A percentile compares a stretch with the other conserved stretches of the same genome.
phyloP scores from a whole-genome alignment of 2,797 vertebrate genomes.

The Lophotriccus pileatus region DNA sequence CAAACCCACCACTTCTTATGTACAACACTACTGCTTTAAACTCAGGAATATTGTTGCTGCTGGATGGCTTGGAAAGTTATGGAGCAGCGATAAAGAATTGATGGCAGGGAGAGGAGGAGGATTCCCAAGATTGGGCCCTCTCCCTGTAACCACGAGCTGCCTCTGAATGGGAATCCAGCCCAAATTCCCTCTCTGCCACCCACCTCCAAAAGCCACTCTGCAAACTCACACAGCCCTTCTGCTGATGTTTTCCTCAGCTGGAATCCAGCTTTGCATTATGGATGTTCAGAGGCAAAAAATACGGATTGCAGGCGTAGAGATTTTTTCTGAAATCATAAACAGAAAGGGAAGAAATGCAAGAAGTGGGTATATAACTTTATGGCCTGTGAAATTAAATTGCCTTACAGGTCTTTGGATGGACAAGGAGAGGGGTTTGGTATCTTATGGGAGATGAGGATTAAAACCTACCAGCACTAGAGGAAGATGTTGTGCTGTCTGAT shows the following conservation, averaged over 20 bases:
- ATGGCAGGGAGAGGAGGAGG: background rate
- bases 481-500: background rate
- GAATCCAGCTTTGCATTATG: background rate
- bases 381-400: constrained; percentile 73
- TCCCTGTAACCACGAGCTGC: background rate
- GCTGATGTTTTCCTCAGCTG: background rate
- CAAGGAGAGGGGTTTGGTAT: constrained; percentile 52
- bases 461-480: constrained; percentile 19
- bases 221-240: background rate
- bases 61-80: accelerated
- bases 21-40: background rate
- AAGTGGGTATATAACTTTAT: constrained; percentile 65
- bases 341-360: constrained; percentile 48
- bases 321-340: constrained; percentile 58
- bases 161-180: background rate
- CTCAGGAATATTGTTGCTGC: background rate
- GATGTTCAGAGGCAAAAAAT: background rate
- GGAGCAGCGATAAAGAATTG: background rate
- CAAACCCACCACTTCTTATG: background rate
- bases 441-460: constrained; percentile 2
- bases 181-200: background rate
- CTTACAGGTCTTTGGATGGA: constrained; percentile 52
- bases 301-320: constrained; percentile 15
- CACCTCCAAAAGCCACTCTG: background rate
- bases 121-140: background rate